Conservation (phyloP, 92 coral and sea anemone genomes). For the Muricea muricata region DNA sequence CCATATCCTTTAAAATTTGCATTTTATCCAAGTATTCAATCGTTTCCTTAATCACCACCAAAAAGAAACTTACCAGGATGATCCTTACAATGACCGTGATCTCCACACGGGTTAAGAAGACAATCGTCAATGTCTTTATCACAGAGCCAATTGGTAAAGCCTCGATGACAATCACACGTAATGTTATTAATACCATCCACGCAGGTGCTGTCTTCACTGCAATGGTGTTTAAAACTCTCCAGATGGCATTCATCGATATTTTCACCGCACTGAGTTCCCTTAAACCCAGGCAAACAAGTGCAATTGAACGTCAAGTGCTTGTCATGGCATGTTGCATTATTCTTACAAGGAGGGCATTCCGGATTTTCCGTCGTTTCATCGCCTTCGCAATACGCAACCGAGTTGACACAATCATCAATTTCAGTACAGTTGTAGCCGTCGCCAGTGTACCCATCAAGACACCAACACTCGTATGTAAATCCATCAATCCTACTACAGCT, state of each 20-base stretch:
- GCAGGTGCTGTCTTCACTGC: conserved; percentile 63
- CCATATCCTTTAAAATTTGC: no score
- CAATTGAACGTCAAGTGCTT: conserved; percentile 60
- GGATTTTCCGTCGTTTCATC: conserved; percentile 45
- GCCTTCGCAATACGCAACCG: conserved; percentile 37
- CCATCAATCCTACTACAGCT: conserved; percentile 77
- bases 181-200: conserved; percentile 72
- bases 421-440: conserved; percentile 77
- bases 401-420: conserved; percentile 76
- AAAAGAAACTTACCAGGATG: neutral
- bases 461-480: conserved; percentile 71
- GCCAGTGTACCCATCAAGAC: conserved; percentile 81
- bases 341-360: conserved; percentile 67
- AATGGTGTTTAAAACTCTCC: neutral
- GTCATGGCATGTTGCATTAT: conserved; percentile 53
- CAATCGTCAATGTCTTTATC: conserved; percentile 67
- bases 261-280: conserved; percentile 62
- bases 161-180: conserved; percentile 76
- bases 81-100: conserved; percentile 4
- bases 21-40: no score
- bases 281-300: conserved; percentile 67
- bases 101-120: conserved; percentile 40
- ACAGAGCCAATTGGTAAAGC: conserved; percentile 75
- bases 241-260: conserved; percentile 78
- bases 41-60: neutral